Evolutionary conservation across 2,113 vertebrate species (phyloP), one percentile per base, ranked within the genome.

Genomic region (Cyanoderma ruficeps): DNA sequence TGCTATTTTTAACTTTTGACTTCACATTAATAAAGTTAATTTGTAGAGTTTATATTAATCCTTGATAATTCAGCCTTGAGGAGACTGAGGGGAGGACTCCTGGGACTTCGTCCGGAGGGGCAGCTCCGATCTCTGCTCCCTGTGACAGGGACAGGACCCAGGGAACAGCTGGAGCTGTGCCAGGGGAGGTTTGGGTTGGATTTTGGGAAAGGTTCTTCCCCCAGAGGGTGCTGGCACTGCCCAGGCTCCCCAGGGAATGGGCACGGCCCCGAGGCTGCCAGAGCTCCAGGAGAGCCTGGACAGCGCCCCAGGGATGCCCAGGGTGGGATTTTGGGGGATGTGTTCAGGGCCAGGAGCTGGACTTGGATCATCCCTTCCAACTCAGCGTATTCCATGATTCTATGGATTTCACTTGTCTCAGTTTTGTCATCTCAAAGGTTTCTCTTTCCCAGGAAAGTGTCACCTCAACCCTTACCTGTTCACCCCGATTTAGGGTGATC

Each of bases 101-200:
- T 76, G 61, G 52, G 59, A 8, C 21, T 76, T 59, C 13, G 7
- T 42, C 16, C 18, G 0, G 0, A 41, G 21, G 35, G n/a, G 4
- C 47, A 61, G 18, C 70, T 35, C 17, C 0, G 0, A 25, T 35
- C 39, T 31, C 24, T 74, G 37, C 50, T 89, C 10, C 33, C 10
- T 60, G 47, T 1, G 70, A 31, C 55, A 55, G 55, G 14, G 20
- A 41, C 24, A 76, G 20, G 5, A 15, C 2, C 20, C 16, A 42
- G 8, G 46, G 47, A 7, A 47, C 0, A 0, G 2, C 53, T 60
- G 60, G 16, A 44, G 53, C 46, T 68, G 53, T 2, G 30, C 1
- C 53, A 68, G 61, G 23, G 14, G 0, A 46, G 39, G 46, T 0
- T 53, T 1, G 0, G 39, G 39, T 0, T 53, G 53, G n/a, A 31